Conservation (phyloP, 64 coral and sea anemone genomes). For the Montipora sp. region DNA sequence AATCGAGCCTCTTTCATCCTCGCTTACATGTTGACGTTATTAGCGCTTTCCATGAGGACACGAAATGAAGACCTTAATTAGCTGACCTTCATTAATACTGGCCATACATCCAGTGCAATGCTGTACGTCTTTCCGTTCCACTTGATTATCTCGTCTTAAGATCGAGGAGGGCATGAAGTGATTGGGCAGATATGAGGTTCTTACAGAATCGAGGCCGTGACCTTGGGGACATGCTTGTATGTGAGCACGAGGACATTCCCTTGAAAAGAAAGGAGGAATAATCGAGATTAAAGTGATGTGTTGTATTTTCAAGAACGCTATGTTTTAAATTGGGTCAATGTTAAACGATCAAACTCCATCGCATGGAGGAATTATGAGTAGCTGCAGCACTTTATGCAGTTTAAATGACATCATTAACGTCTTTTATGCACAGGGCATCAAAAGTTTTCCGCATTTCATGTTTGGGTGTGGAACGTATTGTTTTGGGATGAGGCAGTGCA, state of each 20-base stretch:
- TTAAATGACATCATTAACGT: too few species aligned
- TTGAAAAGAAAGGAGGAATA: background rate
- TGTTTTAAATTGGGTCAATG: too few species aligned
- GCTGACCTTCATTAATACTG: conserved; percentile 38
- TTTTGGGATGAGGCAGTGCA: too few species aligned
- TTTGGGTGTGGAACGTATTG: too few species aligned
- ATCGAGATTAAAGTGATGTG: background rate
- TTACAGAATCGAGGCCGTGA: conserved; percentile 1
- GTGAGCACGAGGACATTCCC: conserved; percentile 18
- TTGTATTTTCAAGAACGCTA: background rate
- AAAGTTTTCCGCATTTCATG: too few species aligned
- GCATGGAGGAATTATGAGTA: too few species aligned
- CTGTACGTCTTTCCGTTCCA: background rate
- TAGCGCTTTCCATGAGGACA: background rate
- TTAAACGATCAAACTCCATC: too few species aligned
- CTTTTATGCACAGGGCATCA: too few species aligned
- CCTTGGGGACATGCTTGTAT: conserved; percentile 13
- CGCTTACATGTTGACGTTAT: background rate
- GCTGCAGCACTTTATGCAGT: too few species aligned
- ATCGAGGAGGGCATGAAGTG: conserved; percentile 21
- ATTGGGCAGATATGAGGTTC: background rate
- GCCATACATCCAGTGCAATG: conserved; percentile 22
- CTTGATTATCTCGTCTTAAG: conserved; percentile 21
- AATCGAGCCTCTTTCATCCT: background rate
- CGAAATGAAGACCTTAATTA: background rate